Conservation (phyloP, 2,113 vertebrate genomes). For the Campylomormyrus tamandua region DNA sequence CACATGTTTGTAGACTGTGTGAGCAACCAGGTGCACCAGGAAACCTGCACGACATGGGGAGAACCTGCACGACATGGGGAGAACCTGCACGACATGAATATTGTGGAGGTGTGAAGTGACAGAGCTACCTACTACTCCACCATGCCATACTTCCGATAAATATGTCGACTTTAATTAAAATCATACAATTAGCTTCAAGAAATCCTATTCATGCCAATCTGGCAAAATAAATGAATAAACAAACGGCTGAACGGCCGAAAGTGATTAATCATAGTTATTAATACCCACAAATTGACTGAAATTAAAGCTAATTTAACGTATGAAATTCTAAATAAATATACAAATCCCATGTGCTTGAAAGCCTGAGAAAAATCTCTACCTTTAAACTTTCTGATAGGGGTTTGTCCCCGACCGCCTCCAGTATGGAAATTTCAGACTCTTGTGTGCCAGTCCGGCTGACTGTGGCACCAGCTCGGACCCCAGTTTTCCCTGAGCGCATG, state of each 20-base stretch:
- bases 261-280: background rate
- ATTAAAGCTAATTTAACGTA: background rate
- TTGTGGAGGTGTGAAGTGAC: background rate
- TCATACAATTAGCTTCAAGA: background rate
- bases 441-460: constrained; percentile 53
- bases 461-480: constrained; percentile 50
- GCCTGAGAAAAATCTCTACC: constrained; percentile 49
- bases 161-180: background rate
- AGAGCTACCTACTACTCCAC: background rate
- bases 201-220: background rate
- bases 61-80: background rate
- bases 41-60: background rate
- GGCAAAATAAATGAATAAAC: background rate
- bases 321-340: background rate
- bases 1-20: background rate
- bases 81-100: background rate
- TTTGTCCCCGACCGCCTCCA: constrained; percentile 66
- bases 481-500: constrained; percentile 67
- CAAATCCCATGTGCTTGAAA: background rate
- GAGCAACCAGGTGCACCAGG: background rate
- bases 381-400: constrained; percentile 79
- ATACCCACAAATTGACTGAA: background rate
- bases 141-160: background rate
- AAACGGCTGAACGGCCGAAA: background rate
- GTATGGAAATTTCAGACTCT: constrained; percentile 66